Base-by-base conservation (phyloP, 2,888 invertebrate genomes). In the Calliopum simillimum region DNA sequence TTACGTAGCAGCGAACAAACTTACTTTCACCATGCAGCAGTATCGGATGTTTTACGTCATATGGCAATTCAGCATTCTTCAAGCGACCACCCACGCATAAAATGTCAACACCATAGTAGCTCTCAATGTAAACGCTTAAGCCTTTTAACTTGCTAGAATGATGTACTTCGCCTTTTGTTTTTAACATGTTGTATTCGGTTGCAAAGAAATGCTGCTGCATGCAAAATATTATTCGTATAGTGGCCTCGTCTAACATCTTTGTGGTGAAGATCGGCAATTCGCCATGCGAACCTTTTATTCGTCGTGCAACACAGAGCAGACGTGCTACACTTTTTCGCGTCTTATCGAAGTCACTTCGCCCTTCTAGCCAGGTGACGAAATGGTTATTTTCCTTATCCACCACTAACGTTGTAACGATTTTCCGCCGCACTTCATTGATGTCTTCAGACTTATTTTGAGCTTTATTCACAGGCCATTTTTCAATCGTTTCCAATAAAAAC, bases 11-110 rank as follows among this genome's bases (percentile, higher is more conserved):
- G 23, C 49, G 16, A 2, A 67, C 55, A n/a, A 55, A 56, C 6
- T 58, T 44, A 2, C 44, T 64, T 8, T 66, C 16, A 19, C 21
- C 46, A 43, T 55, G 68, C 16, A 64, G 23, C 8, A 68, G 44
- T 33, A 71, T 71, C 46, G 59, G 64, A 47, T 68, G 59, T 55
- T 68, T 71, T 19, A 51, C 55, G 33, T 67, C 71, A 58, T 71
- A 71, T 11, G 56, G 68, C 47, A 71, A 43, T 13, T 46, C 23
- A 14, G 69, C 47, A 33, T 71, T 68, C 4, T 55, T 21, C 41
- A 72, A 46, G 44, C 72, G 21, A 4, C 69, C 69, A n/a, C 67
- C 69, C 13, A 71, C 69, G 47, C 65, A 55, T 19, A 72, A 53
- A 11, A 72, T 41, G 4, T 58, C 63, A 21, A 72, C 63, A 4